phyloP scores from a whole-genome alignment of 1,140 invertebrate genomes.

The Physella acuta region DNA sequence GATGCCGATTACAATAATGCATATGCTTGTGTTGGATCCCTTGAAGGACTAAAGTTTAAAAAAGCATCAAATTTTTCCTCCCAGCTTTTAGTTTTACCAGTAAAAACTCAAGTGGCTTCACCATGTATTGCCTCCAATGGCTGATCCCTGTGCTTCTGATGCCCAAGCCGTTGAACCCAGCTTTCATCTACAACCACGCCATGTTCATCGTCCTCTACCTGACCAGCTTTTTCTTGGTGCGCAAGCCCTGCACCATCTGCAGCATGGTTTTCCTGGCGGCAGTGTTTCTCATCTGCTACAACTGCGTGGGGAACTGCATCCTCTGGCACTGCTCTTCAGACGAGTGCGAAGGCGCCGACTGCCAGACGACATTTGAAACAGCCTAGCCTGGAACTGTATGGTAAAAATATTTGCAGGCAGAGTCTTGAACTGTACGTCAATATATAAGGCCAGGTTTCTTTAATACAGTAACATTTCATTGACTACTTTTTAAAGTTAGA shows the following conservation, averaged over 20 bases:
- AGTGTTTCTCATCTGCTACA: constrained; percentile 92
- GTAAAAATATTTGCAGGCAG: too few species aligned
- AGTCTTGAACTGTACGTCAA: too few species aligned
- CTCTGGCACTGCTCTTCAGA: constrained; percentile 70
- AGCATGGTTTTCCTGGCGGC: constrained; percentile 87
- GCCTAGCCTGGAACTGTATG: background rate
- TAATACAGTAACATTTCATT: too few species aligned
- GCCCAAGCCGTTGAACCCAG: constrained; percentile 92
- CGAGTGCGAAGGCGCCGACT: constrained; percentile 39
- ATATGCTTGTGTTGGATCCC: too few species aligned
- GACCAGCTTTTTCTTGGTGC: constrained; percentile 84
- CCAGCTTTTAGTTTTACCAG: too few species aligned
- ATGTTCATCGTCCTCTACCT: constrained; percentile 95
- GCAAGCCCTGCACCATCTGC: constrained; percentile 96
- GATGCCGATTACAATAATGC: too few species aligned
- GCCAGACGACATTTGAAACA: constrained; percentile 23
- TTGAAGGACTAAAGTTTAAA: too few species aligned
- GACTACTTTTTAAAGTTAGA: too few species aligned
- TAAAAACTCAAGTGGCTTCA: background rate
- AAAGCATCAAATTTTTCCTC: too few species aligned
- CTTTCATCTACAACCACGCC: constrained; percentile 90
- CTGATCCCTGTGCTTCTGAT: constrained; percentile 93
- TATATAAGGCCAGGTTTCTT: too few species aligned
- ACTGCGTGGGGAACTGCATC: constrained; percentile 89
- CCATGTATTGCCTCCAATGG: constrained; percentile 98